Evolutionary conservation across 30 jellyfish, hydroid and myxozoan genomes (phyloP).

Genomic region (Calvadosia cruxmelitensis): DNA sequence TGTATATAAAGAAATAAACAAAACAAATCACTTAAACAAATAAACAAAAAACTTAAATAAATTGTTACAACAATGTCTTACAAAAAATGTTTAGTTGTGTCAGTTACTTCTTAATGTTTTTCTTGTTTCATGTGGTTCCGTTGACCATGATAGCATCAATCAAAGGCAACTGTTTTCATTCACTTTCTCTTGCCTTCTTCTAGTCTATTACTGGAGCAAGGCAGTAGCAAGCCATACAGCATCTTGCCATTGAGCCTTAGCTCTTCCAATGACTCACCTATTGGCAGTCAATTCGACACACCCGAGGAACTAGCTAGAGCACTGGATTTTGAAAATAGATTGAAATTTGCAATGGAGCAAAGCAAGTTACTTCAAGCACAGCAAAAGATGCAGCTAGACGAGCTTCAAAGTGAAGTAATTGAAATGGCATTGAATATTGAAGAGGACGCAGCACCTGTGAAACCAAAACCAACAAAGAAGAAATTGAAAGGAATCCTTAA

Average conservation of each 20-base stretch:
- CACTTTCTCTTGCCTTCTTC: neutral
- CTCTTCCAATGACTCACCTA: neutral
- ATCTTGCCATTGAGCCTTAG: neutral
- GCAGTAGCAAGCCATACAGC: neutral
- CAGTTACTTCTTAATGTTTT: too few relatives aligned
- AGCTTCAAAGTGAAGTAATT: conserved; percentile 43
- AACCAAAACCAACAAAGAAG: conserved; percentile 24
- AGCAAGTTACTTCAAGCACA: conserved; percentile 56
- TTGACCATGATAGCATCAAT: too few relatives aligned
- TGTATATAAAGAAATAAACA: too few relatives aligned
- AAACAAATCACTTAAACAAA: too few relatives aligned
- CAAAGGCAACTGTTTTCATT: too few relatives aligned
- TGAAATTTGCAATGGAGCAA: conserved; percentile 81
- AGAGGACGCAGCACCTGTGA: conserved; percentile 12
- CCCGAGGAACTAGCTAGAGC: conserved; percentile 82
- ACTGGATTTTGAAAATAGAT: conserved; percentile 68
- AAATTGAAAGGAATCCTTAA: conserved; percentile 83
- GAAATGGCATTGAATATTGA: conserved; percentile 33
- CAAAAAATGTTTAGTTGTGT: too few relatives aligned
- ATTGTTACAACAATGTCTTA: too few relatives aligned
- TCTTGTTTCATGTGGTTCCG: too few relatives aligned
- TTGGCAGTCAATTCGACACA: conserved; percentile 17
- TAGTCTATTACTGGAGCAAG: conserved; percentile 51
- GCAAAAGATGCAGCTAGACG: conserved; percentile 60
- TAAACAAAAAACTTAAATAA: too few relatives aligned